These are phyloP conservation scores for Atrichornis clamosus DNA, from an alignment of 2,113 vertebrate genomes.

Conservation along the genomic window DNA sequence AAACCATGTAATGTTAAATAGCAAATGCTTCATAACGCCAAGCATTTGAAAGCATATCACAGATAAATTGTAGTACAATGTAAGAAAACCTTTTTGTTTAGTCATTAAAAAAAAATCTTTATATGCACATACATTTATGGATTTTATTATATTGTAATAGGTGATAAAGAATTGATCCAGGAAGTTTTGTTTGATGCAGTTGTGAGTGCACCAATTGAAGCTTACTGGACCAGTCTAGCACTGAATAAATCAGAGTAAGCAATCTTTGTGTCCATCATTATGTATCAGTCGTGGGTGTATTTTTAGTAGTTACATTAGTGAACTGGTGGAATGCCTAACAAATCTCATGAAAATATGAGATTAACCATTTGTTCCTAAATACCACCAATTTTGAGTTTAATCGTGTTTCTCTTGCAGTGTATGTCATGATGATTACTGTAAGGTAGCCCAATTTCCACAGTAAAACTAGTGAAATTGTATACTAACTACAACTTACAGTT, in stretches of 20 bases:
- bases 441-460: neutral
- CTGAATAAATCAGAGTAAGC: slow-evolving; percentile 97
- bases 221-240: slow-evolving; percentile 96
- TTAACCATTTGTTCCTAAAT: neutral
- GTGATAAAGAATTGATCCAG: slow-evolving; percentile 94
- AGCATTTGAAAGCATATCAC: neutral
- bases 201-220: slow-evolving; percentile 94
- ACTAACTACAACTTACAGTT: neutral
- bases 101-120: neutral
- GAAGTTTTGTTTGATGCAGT: slow-evolving; percentile 96
- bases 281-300: neutral
- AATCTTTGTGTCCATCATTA: neutral
- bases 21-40: neutral
- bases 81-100: neutral
- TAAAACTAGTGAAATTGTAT: neutral
- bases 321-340: neutral
- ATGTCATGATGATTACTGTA: neutral
- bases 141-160: slow-evolving; percentile 66
- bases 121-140: neutral
- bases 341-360: neutral
- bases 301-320: neutral
- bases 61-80: neutral
- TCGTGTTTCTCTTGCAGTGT: neutral
- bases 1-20: neutral
- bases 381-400: neutral